Evolutionary conservation across 2,797 vertebrate species (phyloP).

Genomic region (Clarias laeviceps): DNA sequence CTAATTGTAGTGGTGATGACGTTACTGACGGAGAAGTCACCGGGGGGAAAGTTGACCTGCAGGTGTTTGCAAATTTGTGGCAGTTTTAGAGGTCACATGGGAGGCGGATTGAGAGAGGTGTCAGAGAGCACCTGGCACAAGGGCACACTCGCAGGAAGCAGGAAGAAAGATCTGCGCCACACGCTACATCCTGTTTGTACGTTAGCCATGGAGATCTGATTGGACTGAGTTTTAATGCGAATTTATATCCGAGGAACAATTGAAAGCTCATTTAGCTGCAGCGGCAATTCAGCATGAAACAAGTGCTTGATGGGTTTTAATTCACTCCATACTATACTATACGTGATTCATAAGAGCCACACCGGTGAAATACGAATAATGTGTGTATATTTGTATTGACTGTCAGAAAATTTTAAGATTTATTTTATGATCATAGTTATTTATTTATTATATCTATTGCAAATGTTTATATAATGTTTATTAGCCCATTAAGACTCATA

Average conservation of each 20-base stretch:
- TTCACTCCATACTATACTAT: not conserved
- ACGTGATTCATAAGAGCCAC: not conserved
- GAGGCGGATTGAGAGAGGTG: conserved; percentile 46
- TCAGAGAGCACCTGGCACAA: conserved; percentile 59
- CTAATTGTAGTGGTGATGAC: conserved; percentile 35
- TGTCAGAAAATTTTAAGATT: not conserved
- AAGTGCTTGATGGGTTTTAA: not conserved
- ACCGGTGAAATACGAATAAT: not conserved
- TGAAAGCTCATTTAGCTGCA: not conserved
- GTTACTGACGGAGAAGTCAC: conserved; percentile 6
- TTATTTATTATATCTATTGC: no score
- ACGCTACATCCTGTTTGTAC: conserved; percentile 58
- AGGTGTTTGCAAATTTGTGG: conserved; percentile 49
- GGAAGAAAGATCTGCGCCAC: conserved; percentile 49
- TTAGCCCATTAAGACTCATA: not conserved
- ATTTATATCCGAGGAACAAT: conserved; percentile 1
- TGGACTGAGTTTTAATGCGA: conserved; percentile 1
- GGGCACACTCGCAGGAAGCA: conserved; percentile 57
- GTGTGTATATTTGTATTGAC: not conserved
- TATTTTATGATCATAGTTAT: no score
- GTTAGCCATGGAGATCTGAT: conserved; percentile 37
- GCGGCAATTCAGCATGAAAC: not conserved
- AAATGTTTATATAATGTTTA: not conserved
- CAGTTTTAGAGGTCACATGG: conserved; percentile 38
- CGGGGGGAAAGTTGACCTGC: conserved; percentile 39